phyloP scores from a whole-genome alignment of 2,797 vertebrate genomes.

The Sebastes nivosus region DNA sequence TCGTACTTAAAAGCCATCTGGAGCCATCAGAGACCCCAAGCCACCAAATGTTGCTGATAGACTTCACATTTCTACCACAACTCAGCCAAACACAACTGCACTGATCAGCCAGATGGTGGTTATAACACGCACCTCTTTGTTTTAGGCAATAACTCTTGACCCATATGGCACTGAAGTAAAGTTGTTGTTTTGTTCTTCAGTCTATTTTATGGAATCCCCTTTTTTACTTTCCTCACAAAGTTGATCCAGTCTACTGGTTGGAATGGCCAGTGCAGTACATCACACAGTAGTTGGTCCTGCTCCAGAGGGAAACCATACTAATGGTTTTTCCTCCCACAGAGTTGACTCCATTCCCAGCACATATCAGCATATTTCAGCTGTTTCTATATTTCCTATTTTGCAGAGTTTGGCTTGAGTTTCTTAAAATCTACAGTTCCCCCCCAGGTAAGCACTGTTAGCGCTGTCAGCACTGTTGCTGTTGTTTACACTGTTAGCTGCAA shows the following conservation, averaged over 20 bases:
- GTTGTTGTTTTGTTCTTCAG: neutral
- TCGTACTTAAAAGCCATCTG: slow-evolving; percentile 28
- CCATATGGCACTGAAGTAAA: neutral
- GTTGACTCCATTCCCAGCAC: neutral
- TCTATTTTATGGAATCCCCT: neutral
- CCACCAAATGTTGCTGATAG: slow-evolving; percentile 1
- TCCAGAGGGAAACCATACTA: neutral
- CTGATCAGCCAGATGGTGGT: slow-evolving; percentile 16
- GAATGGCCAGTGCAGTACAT: neutral
- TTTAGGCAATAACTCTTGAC: slow-evolving; percentile 1
- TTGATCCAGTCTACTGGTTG: neutral
- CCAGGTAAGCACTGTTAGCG: too few relatives aligned
- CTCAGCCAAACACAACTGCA: slow-evolving; percentile 13
- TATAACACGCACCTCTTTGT: neutral
- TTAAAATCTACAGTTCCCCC: neutral
- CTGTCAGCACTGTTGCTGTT: too few relatives aligned
- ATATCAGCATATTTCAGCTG: neutral
- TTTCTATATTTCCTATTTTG: neutral
- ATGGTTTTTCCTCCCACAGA: neutral
- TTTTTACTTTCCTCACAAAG: neutral
- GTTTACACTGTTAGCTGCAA: too few relatives aligned
- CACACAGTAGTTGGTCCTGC: neutral
- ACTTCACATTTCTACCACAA: slow-evolving; percentile 20
- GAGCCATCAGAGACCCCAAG: neutral
- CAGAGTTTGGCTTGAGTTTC: neutral